Evolutionary conservation across 2,888 invertebrate species (phyloP).

Genomic region (Osmoderma eremita): DNA sequence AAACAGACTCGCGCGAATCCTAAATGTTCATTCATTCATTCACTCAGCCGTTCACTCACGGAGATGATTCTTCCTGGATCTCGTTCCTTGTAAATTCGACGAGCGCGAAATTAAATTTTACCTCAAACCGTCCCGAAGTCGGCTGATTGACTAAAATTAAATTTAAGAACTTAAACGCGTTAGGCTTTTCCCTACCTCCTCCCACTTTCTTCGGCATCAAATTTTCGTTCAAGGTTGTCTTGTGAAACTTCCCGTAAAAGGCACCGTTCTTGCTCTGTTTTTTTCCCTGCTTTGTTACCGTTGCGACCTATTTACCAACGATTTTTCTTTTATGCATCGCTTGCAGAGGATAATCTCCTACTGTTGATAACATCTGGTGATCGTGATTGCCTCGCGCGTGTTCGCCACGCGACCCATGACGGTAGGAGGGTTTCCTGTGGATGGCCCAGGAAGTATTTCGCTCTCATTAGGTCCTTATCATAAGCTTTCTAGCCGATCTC

Average conservation of each 20-base stretch:
- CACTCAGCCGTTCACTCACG: constrained; percentile 50
- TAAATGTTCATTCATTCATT: constrained; percentile 37
- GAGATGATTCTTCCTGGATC: constrained; percentile 43
- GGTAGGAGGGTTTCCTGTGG: constrained; percentile 49
- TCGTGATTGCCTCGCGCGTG: constrained; percentile 52
- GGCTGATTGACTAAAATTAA: constrained; percentile 65
- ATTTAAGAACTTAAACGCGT: constrained; percentile 64
- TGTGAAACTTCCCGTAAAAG: neutral
- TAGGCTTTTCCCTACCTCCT: constrained; percentile 58
- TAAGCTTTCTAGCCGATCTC: constrained; percentile 61
- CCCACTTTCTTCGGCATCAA: constrained; percentile 7
- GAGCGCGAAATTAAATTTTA: constrained; percentile 62
- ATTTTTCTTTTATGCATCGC: constrained; percentile 31
- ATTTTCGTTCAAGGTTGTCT: neutral
- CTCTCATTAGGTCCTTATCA: constrained; percentile 60
- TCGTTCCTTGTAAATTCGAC: constrained; percentile 55
- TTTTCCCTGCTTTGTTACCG: constrained; percentile 23
- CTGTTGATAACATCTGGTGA: constrained; percentile 53
- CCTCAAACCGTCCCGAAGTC: constrained; percentile 62
- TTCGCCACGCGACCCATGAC: constrained; percentile 51
- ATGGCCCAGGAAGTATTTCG: constrained; percentile 55
- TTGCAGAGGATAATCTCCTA: constrained; percentile 45
- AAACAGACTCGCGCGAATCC: constrained; percentile 54
- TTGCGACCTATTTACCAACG: constrained; percentile 29
- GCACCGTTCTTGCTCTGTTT: neutral